A percentile compares a stretch with the other conserved stretches of the same genome.
Conservation (phyloP, 2,888 invertebrate genomes). For the Tinea semifulvella region DNA sequence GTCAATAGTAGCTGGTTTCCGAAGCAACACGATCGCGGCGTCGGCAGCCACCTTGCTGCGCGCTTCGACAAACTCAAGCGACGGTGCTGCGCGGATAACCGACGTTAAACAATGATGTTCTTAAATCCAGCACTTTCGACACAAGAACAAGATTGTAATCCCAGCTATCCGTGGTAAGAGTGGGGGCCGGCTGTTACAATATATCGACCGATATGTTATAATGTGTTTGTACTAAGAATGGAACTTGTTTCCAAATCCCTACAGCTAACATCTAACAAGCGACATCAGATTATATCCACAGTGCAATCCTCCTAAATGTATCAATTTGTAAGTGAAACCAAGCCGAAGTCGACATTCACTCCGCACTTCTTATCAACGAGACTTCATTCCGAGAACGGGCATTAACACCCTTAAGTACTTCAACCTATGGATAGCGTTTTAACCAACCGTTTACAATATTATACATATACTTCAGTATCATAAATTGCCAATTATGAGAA, state of each 20-base stretch:
- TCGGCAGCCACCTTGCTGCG: too few species aligned
- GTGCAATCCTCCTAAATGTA: slow-evolving; percentile 3
- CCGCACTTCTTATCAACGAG: background rate
- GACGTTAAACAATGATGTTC: too few species aligned
- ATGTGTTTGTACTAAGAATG: background rate
- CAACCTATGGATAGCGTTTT: slow-evolving; percentile 11
- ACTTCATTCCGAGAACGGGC: background rate
- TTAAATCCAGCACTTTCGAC: too few species aligned
- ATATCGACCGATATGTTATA: background rate
- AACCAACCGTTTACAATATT: slow-evolving; percentile 14
- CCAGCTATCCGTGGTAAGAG: too few species aligned
- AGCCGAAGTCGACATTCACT: slow-evolving; percentile 5
- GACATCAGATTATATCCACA: background rate
- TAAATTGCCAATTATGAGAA: slow-evolving; percentile 49
- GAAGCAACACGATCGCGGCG: too few species aligned
- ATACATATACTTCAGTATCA: slow-evolving; percentile 8
- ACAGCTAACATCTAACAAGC: background rate
- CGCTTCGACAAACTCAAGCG: too few species aligned
- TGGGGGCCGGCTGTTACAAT: too few species aligned
- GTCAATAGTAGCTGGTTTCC: too few species aligned
- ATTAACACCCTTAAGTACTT: slow-evolving; percentile 8
- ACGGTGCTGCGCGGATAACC: too few species aligned
- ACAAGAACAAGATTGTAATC: too few species aligned
- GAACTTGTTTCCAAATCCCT: background rate
- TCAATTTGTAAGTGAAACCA: slow-evolving; percentile 7